Base-by-base conservation (phyloP, 1,140 invertebrate species). In the Zaprionus vittiger region DNA sequence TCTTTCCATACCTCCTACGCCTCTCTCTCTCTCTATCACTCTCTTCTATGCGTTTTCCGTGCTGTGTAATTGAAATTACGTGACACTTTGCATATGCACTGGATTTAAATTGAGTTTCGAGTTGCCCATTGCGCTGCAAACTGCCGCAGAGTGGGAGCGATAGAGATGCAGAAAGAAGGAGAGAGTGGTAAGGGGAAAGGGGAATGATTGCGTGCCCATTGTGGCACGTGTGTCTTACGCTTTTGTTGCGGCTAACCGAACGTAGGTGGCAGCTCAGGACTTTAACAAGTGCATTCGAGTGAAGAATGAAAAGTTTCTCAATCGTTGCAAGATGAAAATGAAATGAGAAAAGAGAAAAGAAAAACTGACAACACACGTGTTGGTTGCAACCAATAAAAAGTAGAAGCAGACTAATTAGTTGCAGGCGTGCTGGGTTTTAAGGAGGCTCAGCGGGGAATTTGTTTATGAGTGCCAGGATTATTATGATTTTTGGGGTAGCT, bases 1-100 rank as follows among this genome's bases (percentile, higher is more conserved):
- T 78, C 41, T 17, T 9, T 47, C 41, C 15, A 6, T 52, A 20
- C 4, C 47, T 0, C 47, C 47, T 11, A 20, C 3, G 20, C 1
- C 57, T 68, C 65, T 75, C 74, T 47, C 38, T 3, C 15, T 60
- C 44, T n/a, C 17, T 67, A 31, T 24, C 62, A 15, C 47, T 44
- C 24, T n/a, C 17, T 34, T 28, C 72, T 52, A 31, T 73, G 60
- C 68, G 65, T 73, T 79, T 75, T 83, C 70, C 68, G 76, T 76
- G 78, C 84, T 84, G 68, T 89, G 84, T 87, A 87, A 87, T 87
- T 87, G 84, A 87, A 87, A 87, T 87, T 89, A 87, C 84, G 84
- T 87, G 84, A 87, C 84, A 87, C 84, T 87, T 89, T 87, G 84
- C 84, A 87, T 87, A 89, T 87, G 84, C 84, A 89, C 84, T 73